Conservation (phyloP, 2,113 vertebrate genomes). For the Myiagra hebetior region DNA sequence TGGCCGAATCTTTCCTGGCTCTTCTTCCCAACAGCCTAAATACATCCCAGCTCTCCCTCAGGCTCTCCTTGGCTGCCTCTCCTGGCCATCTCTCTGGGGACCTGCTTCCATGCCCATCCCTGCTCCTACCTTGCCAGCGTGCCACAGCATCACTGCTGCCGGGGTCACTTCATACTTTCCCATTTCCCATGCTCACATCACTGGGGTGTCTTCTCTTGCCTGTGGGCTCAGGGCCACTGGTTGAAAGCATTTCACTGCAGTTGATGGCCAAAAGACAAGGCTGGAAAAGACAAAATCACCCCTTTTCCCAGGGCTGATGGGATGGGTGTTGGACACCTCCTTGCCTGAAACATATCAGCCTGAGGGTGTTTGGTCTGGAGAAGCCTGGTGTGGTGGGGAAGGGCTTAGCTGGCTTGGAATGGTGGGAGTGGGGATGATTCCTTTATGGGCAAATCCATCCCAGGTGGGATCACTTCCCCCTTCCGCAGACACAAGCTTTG, state of each 20-base stretch:
- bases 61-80: background rate
- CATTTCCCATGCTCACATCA: fast-evolving
- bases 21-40: background rate
- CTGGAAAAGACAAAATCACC: background rate
- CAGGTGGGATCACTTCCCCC: background rate
- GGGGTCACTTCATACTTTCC: background rate
- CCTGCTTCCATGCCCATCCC: background rate
- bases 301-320: background rate
- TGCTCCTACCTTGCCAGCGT: fast-evolving
- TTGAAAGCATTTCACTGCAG: background rate
- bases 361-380: background rate
- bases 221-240: background rate
- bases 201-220: background rate
- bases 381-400: background rate
- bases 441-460: background rate
- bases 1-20: background rate
- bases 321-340: fast-evolving
- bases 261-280: background rate
- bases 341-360: fast-evolving
- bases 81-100: background rate
- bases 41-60: background rate
- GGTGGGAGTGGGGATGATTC: background rate
- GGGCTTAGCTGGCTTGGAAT: background rate
- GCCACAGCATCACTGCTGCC: fast-evolving
- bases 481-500: background rate